phyloP scores from a whole-genome alignment of 2,888 invertebrate genomes.

The Phania funesta region DNA sequence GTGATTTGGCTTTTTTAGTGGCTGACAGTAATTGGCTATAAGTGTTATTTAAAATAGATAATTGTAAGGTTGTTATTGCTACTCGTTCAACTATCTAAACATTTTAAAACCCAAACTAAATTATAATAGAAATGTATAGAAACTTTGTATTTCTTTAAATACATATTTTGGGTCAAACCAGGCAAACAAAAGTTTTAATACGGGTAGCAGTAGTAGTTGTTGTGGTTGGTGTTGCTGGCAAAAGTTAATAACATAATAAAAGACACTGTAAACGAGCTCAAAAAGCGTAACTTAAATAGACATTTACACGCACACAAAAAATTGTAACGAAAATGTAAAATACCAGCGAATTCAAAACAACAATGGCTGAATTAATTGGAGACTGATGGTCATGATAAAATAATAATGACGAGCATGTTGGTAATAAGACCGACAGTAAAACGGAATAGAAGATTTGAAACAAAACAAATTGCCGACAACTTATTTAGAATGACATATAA shows the following conservation, averaged over 20 bases:
- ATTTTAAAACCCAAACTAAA: conserved; percentile 6
- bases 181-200: no score
- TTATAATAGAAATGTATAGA: background rate
- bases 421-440: background rate
- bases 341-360: background rate
- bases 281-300: conserved; percentile 55
- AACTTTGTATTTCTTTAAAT: conserved; percentile 29
- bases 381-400: conserved; percentile 24
- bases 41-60: conserved; percentile 53
- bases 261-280: conserved; percentile 61
- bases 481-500: no score
- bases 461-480: no score
- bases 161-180: conserved; percentile 27
- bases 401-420: background rate
- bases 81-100: background rate
- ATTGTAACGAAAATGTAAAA: background rate
- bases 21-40: conserved; percentile 57
- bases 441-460: background rate
- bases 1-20: conserved; percentile 7
- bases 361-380: conserved; percentile 60
- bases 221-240: background rate
- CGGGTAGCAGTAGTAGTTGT: background rate
- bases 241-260: conserved; percentile 51
- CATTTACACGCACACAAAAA: conserved; percentile 61
- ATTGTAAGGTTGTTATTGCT: conserved; percentile 37